These are phyloP conservation scores for Collichthys lucidus DNA, from an alignment of 2,113 vertebrate species.

Conservation along the genomic window DNA sequence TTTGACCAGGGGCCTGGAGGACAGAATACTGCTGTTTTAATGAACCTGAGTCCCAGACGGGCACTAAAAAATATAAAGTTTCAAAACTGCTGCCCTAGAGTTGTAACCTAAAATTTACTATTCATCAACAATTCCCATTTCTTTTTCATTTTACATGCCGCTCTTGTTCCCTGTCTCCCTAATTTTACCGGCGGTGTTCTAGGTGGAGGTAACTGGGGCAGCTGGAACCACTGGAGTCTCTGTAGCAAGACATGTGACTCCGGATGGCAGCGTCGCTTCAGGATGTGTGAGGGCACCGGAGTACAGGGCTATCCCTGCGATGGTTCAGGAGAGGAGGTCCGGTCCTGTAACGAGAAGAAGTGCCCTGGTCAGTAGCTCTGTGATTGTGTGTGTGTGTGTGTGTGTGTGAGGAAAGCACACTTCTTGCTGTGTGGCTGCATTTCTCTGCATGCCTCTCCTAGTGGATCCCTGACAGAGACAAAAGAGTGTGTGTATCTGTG, in stretches of 20 bases:
- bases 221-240: conserved; percentile 96
- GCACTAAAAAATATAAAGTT: neutral
- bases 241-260: conserved; percentile 98
- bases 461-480: conserved; percentile 1
- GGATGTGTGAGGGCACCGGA: conserved; percentile 93
- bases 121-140: conserved; percentile 3
- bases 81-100: neutral
- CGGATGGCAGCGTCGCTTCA: conserved; percentile 95
- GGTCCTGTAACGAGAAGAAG: conserved; percentile 96
- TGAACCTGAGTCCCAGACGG: conserved; percentile 18
- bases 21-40: conserved; percentile 41
- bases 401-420: neutral
- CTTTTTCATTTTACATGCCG: neutral
- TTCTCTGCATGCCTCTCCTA: conserved; percentile 19
- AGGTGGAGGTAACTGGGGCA: conserved; percentile 95
- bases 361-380: conserved; percentile 90
- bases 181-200: neutral
- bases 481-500: neutral
- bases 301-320: conserved; percentile 93
- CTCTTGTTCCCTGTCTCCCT: neutral
- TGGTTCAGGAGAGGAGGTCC: conserved; percentile 95
- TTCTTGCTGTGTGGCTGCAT: conserved; percentile 22
- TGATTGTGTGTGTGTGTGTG: neutral
- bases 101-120: conserved; percentile 14
- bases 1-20: neutral